Evolutionary conservation across 2,888 invertebrate species (phyloP).

Genomic region (Polydrusus cervinus): DNA sequence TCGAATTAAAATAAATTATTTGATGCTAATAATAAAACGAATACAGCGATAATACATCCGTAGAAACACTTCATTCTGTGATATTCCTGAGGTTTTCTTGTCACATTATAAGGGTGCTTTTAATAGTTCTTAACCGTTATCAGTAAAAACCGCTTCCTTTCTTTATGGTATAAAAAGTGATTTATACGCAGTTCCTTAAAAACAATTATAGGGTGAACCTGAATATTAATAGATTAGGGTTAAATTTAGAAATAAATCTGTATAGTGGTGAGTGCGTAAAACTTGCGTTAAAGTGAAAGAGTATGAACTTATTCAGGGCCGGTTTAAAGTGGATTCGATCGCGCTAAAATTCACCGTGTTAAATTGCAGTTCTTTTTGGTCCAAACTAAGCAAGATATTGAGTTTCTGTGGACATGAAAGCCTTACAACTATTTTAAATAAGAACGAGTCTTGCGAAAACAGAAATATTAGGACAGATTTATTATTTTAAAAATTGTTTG

Average conservation of each 20-base stretch:
- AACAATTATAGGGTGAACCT: constrained; percentile 1
- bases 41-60: constrained; percentile 24
- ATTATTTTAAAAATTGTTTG: no score
- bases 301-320: no score
- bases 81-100: constrained; percentile 2
- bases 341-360: no score
- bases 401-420: no score
- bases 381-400: no score
- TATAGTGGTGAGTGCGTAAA: no score
- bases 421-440: no score
- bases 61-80: neutral
- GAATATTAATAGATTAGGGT: neutral
- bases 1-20: constrained; percentile 48
- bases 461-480: no score
- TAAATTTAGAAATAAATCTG: neutral
- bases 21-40: constrained; percentile 45
- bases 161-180: neutral
- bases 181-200: neutral
- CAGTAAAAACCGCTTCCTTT: constrained; percentile 11
- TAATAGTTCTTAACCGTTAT: neutral
- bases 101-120: neutral
- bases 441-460: no score
- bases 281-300: no score
- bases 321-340: no score
- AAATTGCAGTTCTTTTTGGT: no score